A percentile compares a stretch with the other conserved stretches of the same genome.
phyloP scores from a whole-genome alignment of 2,113 vertebrate species.

The Geococcyx californianus region DNA sequence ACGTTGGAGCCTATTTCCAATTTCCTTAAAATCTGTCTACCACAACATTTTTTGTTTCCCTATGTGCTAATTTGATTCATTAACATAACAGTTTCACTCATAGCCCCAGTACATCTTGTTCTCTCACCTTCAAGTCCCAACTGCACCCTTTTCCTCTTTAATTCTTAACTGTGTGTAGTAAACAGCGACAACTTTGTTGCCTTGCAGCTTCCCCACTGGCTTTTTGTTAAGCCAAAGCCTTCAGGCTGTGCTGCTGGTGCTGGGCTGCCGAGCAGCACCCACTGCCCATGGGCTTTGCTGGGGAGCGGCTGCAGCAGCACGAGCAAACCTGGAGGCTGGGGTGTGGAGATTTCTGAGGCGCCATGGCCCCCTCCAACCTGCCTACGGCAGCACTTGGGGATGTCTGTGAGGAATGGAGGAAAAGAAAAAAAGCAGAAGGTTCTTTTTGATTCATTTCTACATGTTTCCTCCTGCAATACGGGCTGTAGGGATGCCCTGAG shows the following conservation, averaged over 20 bases:
- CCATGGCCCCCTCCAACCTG: neutral
- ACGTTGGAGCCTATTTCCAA: neutral
- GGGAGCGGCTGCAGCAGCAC: neutral
- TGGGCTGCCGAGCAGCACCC: neutral
- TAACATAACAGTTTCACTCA: neutral
- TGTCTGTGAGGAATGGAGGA: neutral
- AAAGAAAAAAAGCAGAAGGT: neutral
- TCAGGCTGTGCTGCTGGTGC: neutral
- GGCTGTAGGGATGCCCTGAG: neutral
- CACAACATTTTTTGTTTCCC: neutral
- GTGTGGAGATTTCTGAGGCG: neutral
- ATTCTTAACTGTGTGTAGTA: neutral
- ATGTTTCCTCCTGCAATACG: neutral
- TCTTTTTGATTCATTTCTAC: accelerated
- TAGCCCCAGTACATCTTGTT: neutral
- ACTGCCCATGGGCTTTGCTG: neutral
- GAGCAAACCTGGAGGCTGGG: neutral
- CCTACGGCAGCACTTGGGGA: accelerated
- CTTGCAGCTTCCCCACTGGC: neutral
- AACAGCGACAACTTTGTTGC: accelerated
- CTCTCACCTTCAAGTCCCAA: neutral
- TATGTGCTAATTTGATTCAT: constrained; percentile 1
- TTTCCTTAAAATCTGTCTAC: neutral
- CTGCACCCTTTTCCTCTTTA: neutral
- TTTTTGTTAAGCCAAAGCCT: neutral